Base-by-base conservation (phyloP, 1,140 invertebrate genomes). In the Pachyrhynchus sulphureomaculatus region DNA sequence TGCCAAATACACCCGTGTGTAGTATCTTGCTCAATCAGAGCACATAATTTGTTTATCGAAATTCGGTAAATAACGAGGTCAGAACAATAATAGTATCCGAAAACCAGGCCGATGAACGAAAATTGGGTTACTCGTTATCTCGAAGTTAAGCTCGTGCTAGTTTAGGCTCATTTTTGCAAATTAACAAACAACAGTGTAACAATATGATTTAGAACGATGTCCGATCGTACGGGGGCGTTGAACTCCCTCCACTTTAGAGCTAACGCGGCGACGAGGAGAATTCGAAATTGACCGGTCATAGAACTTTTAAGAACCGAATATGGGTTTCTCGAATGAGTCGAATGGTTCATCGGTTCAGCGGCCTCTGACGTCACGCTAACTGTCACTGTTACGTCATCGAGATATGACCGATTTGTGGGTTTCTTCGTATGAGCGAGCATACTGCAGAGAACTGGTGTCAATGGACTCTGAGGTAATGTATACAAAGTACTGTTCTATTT, bases 251-350 rank as follows among this genome's bases (percentile, higher is more conserved):
- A 21, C n/a, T 12, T 29, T 32, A 55, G 34, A 15, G 23, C 8
- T 8, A 39, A 34, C 13, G 36, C 45, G 15, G 23, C 20, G 39
- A 32, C 26, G 34, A 44, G 26, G 34, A 44, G 26, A 55, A 62
- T 49, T 54, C 17, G 53, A 52, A 63, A 67, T 55, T 65, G 62
- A 59, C 68, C 67, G 69, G 71, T 72, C 71, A 69, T 67, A 71
- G 71, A 64, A 69, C 68, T 71, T 65, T 62, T 63, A 51, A 61
- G 60, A 37, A 48, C 67, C 64, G 52, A 68, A 69, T 70, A 70
- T 65, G 68, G 65, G 60, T 68, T 71, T 69, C 68, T 68, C 62
- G 71, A 71, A 68, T 65, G 61, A 68, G 66, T 68, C 62, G 71
- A 71, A 68, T 65, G 61, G 62, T 64, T 47, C 18, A 9, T 34